Base-by-base conservation (phyloP, 1,140 invertebrate species). In the Euwallacea fornicatus region DNA sequence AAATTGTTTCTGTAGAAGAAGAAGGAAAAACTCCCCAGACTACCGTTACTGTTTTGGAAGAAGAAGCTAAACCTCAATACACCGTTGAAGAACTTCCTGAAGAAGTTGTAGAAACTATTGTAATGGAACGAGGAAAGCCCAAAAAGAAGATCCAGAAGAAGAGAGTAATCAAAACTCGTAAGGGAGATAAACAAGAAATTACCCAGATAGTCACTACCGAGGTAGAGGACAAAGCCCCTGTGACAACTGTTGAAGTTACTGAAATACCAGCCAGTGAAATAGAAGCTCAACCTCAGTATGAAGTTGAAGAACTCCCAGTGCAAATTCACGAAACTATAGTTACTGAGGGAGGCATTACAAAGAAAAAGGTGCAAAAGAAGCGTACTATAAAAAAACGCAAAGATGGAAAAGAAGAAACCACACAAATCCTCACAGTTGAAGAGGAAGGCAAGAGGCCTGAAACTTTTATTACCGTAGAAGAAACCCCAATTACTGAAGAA, bases 151-250 rank as follows among this genome's bases (percentile, higher is more conserved):
- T 74, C 7, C 70, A 76, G 11, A 78, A 77, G 62, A 82, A 79
- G 74, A 53, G 67, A 78, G 81, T 21, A 69, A 80, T 81, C 46
- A 84, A 82, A 13, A 84, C 83, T 66, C 78, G 78, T 7, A 81
- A 81, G 46, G 83, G 82, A n/a, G 76, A 76, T 8, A 83, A 82
- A 72, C 73, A 83, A 71, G 79, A 85, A 76, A 77, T 81, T 2
- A 83, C 80, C 6, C 82, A 84, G 78, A 82, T 83, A 70, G 81
- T 82, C 42, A 83, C 84, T n/a, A 76, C 83, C 42, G 80, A 83
- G 76, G 81, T 83, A 76, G 82, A 84, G 69, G 81, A 81, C 42
- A 77, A 78, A 46, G 60, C 79, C 74, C 80, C 80, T 9, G 75
- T 70, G 64, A 75, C 74, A 9, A 78, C 73, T 15, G 79, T 81